phyloP scores from a whole-genome alignment of 2,797 vertebrate species.

The Ptychadena robeensis region DNA sequence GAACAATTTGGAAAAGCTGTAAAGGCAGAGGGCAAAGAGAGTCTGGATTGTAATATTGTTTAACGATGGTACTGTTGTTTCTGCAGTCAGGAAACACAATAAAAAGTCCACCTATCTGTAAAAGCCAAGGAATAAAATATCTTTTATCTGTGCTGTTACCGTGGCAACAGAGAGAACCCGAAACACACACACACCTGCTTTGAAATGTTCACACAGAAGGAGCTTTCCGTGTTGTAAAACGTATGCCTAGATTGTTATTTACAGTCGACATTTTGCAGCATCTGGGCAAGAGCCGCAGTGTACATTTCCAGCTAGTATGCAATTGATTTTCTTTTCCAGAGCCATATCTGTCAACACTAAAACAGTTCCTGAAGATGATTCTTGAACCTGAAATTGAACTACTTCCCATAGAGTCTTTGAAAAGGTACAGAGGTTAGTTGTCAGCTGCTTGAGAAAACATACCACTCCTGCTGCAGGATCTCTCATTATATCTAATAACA shows the following conservation, averaged over 20 bases:
- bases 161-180: conserved; percentile 35
- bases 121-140: conserved; percentile 35
- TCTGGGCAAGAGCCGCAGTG: conserved; percentile 26
- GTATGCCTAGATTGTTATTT: conserved; percentile 52
- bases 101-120: conserved; percentile 43
- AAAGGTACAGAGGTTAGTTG: conserved; percentile 55
- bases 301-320: conserved; percentile 32
- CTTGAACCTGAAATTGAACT: conserved; percentile 54
- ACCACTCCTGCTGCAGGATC: conserved; percentile 48
- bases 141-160: conserved; percentile 47
- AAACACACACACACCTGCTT: conserved; percentile 22
- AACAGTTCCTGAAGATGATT: conserved; percentile 49
- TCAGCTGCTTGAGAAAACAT: conserved; percentile 55
- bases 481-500: conserved; percentile 56
- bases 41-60: conserved; percentile 6
- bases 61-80: conserved; percentile 37
- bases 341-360: conserved; percentile 48
- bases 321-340: conserved; percentile 36
- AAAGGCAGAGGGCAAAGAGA: background rate
- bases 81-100: conserved; percentile 37
- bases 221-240: conserved; percentile 44
- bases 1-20: background rate
- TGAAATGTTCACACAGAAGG: conserved; percentile 30
- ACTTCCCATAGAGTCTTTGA: conserved; percentile 48
- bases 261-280: conserved; percentile 43